Base-by-base conservation (phyloP, 2,797 vertebrate genomes). In the Epinephelus malabaricus region DNA sequence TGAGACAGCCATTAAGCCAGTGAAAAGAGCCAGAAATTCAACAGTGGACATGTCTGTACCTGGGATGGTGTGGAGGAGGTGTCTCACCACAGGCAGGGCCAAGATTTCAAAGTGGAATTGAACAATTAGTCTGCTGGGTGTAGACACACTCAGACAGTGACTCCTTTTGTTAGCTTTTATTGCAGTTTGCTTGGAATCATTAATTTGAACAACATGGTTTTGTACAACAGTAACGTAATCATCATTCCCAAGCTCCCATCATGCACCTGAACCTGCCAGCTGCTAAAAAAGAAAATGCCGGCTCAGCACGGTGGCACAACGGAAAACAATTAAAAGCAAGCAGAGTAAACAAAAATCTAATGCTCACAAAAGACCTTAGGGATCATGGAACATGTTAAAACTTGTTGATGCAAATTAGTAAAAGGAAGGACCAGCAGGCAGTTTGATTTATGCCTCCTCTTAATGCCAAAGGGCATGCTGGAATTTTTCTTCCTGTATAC, bases 31-130 rank as follows among this genome's bases (percentile, higher is more conserved):
- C 53, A 30, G 53, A 68, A 34, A 59, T 45, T 56, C 34, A 56
- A 0, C 76, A 6, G 34, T 51, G 70, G 76, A 81, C 86, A 47
- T 77, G 86, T 86, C 81, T 84, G 79, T 84, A 82, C 88, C 76
- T 82, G 81, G 69, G 47, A 19, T 7, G 19, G 21, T 62, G 77
- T 55, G 72, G 73, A 77, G 84, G 78, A 69, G 43, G 69, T 1
- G 23, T 79, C 71, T 73, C 69, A 45, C 58, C 58, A 40, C 58
- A 54, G 71, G 18, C 53, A 27, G 12, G 34, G 66, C 62, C 63
- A 27, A 60, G 63, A 62, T 49, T 30, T 84, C 10, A 59, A 6
- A 65, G 17, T 25, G 19, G 25, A 68, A 53, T n/a, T 60, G 47
- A 84, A 75, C 86, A 69, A n/a, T 81, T 61, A 43, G 56, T 76